Evolutionary conservation across 2,113 vertebrate species (phyloP).

Genomic region (Tetraodon nigroviridis): DNA sequence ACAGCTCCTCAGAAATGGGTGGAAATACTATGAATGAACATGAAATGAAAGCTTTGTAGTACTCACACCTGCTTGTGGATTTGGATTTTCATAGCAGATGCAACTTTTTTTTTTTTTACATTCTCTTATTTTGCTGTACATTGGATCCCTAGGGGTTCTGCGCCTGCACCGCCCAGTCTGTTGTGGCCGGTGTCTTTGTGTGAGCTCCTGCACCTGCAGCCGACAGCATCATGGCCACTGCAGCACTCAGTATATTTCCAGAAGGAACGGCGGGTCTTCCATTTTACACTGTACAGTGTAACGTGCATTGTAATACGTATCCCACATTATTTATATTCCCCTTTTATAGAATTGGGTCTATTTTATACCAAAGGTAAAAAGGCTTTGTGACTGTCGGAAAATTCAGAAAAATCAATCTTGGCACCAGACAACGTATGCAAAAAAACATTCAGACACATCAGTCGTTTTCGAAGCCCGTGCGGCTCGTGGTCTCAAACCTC

Average conservation of each 20-base stretch:
- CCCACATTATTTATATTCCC: background rate
- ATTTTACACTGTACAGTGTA: slow-evolving; percentile 3
- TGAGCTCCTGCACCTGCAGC: slow-evolving; percentile 3
- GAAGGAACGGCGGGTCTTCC: background rate
- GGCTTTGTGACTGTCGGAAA: too few species aligned
- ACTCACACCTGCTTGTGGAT: slow-evolving; percentile 36
- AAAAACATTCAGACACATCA: slow-evolving; percentile 14
- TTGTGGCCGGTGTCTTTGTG: background rate
- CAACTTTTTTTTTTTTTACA: background rate
- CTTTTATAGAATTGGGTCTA: background rate
- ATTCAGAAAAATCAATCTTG: background rate
- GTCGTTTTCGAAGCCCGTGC: slow-evolving; percentile 2
- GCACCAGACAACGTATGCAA: background rate
- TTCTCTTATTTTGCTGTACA: background rate
- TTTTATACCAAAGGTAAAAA: too few species aligned
- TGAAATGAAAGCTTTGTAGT: slow-evolving; percentile 33
- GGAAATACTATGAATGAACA: slow-evolving; percentile 44
- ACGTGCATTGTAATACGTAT: background rate
- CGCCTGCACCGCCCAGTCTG: background rate
- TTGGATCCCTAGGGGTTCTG: slow-evolving; percentile 1
- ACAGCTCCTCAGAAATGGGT: slow-evolving; percentile 52
- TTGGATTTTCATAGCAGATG: slow-evolving; percentile 14
- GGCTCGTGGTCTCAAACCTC: background rate
- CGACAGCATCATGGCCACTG: slow-evolving; percentile 8
- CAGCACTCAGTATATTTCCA: slow-evolving; percentile 3